Evolutionary conservation across 2,888 invertebrate species (phyloP), one percentile per base, ranked within the genome.

Genomic region (Tridacna gigas): DNA sequence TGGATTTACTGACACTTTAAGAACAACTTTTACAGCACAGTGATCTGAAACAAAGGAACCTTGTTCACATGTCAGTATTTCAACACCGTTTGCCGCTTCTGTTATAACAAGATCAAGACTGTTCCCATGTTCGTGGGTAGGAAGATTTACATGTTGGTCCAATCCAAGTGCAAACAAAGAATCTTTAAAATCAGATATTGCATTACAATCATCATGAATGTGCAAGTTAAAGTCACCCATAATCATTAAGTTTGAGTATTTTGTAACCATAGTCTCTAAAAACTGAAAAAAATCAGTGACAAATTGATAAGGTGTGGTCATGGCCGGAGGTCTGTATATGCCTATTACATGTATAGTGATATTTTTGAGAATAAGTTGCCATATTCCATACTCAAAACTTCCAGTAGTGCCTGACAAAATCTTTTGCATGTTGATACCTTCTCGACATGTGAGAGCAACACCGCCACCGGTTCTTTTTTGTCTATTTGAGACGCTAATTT

Each of bases 391-490:
- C n/a, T n/a, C n/a, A n/a, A n/a, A n/a, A n/a, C n/a, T n/a, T n/a
- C n/a, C n/a, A n/a, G n/a, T n/a, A n/a, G n/a, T n/a, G n/a, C n/a
- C n/a, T n/a, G n/a, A n/a, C n/a, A n/a, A n/a, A n/a, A n/a, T n/a
- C n/a, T n/a, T n/a, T n/a, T n/a, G n/a, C n/a, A n/a, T n/a, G n/a
- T n/a, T n/a, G n/a, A n/a, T n/a, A n/a, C 37, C 3, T 37, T 37
- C n/a, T n/a, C n/a, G n/a, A n/a, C n/a, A n/a, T n/a, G n/a, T n/a
- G n/a, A n/a, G n/a, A n/a, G n/a, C n/a, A n/a, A n/a, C 7, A 25
- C 80, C 75, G 25, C 80, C 60, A 25, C 80, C 76, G 25, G 60
- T 56, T 76, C 37, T 75, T 28, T 80, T 75, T n/a, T 74, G 37
- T 20, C 74, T 48, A 56, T 79, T 79, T 51, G 45, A 66, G 7